Evolutionary conservation across 2,888 invertebrate genomes (phyloP).

Genomic region (Ophion ellenae): DNA sequence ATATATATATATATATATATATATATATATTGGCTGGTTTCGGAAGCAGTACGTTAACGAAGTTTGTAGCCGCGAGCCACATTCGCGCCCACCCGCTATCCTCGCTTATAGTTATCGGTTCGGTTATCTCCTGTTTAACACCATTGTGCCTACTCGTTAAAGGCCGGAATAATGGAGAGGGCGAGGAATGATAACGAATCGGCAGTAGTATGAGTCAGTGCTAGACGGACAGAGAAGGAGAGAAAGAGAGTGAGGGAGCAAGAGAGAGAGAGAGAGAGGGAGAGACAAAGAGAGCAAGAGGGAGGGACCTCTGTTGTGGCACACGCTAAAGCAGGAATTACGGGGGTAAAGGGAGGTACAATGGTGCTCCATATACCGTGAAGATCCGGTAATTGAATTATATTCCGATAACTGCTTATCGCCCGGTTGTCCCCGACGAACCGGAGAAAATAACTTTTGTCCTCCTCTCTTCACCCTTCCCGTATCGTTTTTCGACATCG

Average conservation of each 20-base stretch:
- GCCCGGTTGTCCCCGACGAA: constrained; percentile 60
- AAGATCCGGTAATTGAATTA: constrained; percentile 83
- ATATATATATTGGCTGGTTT: constrained; percentile 56
- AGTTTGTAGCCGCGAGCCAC: constrained; percentile 65
- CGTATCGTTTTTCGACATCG: constrained; percentile 22
- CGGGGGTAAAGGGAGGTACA: constrained; percentile 72
- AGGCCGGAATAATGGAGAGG: constrained; percentile 43
- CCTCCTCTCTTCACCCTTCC: constrained; percentile 49
- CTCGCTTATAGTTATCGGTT: constrained; percentile 72
- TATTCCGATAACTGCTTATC: constrained; percentile 80
- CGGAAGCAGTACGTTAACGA: constrained; percentile 71
- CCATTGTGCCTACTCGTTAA: constrained; percentile 76
- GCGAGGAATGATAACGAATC: constrained; percentile 79
- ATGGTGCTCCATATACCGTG: constrained; percentile 76
- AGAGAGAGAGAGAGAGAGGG: constrained; percentile 52
- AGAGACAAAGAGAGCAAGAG: neutral
- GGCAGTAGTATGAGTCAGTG: constrained; percentile 64
- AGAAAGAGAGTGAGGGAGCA: constrained; percentile 43
- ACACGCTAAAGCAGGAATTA: constrained; percentile 52
- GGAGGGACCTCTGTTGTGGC: constrained; percentile 26
- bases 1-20: too few species aligned
- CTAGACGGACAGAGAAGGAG: constrained; percentile 36
- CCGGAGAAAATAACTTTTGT: constrained; percentile 68
- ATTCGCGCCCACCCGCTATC: constrained; percentile 40
- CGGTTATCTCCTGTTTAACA: constrained; percentile 81